Evolutionary conservation across 2,113 vertebrate species (phyloP).

Genomic region (Brachyhypopomus gauderio): DNA sequence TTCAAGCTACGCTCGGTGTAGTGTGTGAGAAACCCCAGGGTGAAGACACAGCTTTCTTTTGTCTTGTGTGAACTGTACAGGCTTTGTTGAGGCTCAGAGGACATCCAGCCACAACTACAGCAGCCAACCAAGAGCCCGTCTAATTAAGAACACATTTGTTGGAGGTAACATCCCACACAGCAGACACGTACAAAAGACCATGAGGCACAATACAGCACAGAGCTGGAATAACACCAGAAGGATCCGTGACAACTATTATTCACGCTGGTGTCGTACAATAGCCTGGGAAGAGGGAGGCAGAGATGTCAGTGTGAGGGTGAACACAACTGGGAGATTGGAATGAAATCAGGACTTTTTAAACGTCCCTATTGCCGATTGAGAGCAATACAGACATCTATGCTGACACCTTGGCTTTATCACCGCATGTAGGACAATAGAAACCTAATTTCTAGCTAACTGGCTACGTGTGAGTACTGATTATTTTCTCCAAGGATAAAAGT

Average conservation of each 20-base stretch:
- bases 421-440: not conserved
- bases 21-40: not conserved
- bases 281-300: not conserved
- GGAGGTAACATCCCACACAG: constrained; percentile 6
- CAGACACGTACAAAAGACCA: constrained; percentile 7
- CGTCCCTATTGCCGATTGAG: not conserved
- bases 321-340: not conserved
- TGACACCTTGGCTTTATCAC: not conserved
- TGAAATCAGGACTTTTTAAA: constrained; percentile 1
- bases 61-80: not conserved
- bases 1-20: not conserved
- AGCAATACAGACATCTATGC: not conserved
- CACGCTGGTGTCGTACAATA: constrained; percentile 12
- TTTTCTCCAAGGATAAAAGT: too few species aligned
- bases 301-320: constrained; percentile 2
- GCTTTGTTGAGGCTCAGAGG: constrained; percentile 1
- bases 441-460: not conserved
- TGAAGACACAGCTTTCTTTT: not conserved
- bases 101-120: constrained; percentile 1
- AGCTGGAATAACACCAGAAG: constrained; percentile 30
- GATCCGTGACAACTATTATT: constrained; percentile 7
- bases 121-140: not conserved
- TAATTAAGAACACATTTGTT: constrained; percentile 42
- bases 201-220: not conserved
- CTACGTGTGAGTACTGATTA: too few species aligned